Evolutionary conservation across 2,797 vertebrate genomes (phyloP), one percentile per base, ranked within the genome.

Genomic region (Catamblyrhynchus diadema): DNA sequence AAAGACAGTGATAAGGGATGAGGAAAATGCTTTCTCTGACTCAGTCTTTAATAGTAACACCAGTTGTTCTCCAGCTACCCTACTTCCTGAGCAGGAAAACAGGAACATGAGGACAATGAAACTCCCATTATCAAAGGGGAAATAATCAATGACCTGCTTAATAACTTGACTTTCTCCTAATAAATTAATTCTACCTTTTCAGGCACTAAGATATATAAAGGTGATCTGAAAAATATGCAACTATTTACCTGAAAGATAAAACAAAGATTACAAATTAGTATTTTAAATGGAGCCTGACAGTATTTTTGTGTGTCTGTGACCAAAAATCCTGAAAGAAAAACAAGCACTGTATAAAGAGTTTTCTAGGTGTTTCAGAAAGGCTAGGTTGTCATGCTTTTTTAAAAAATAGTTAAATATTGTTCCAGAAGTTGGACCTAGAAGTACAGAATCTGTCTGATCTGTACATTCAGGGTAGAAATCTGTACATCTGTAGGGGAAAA

Each of bases 341-440:
- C 8, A 81, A 85, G 4, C 8, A 33, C 6, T 35, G 2, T 32
- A 59, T 4, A 56, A 42, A 19, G 3, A 22, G 1, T 9, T 78
- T 57, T 82, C 30, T 23, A 60, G 18, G 14, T 28, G 13, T 48
- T 71, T 81, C 33, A 32, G 23, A 75, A 79, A 39, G 2, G 1
- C 37, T 67, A 32, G 2, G 6, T 48, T 15, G 5, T 32, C 2
- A 37, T 4, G 15, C 1, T 37, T 53, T 44, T 64, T 42, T 1
- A 2, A 84, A 2, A 72, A 83, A 32, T 9, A 45, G 8, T 42
- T 41, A 50, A 62, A 50, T 44, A 23, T 7, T 56, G 0, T 7
- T 65, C 9, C 62, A 45, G 18, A 89, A 51, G 44, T 21, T 69
- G 5, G 4, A 71, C 47, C 15, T 85, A 19, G 4, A 66, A 86